A percentile compares a stretch with the other conserved stretches of the same genome.
Conservation (phyloP, 2,797 vertebrate species). For the Labroides dimidiatus region DNA sequence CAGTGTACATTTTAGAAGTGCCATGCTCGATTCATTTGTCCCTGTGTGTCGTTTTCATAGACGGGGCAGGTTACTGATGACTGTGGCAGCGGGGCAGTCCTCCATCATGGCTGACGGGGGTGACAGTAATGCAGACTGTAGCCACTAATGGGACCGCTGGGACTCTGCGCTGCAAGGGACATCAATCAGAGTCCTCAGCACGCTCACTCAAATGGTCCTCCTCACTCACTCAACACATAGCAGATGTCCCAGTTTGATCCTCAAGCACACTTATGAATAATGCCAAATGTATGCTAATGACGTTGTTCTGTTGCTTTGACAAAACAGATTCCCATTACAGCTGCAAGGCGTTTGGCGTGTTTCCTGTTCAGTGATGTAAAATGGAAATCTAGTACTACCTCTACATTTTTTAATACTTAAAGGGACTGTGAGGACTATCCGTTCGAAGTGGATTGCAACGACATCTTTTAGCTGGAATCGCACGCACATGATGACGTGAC, state of each 20-base stretch:
- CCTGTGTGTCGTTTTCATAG: constrained; percentile 45
- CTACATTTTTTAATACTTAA: not conserved
- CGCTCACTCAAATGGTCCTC: constrained; percentile 73
- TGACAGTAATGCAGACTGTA: constrained; percentile 81
- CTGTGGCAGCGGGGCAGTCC: constrained; percentile 48
- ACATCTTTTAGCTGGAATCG: too few relatives aligned
- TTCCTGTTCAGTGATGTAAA: constrained; percentile 15
- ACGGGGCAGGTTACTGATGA: constrained; percentile 68
- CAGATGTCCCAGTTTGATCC: constrained; percentile 79
- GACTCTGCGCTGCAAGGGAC: constrained; percentile 71
- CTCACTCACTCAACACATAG: constrained; percentile 77
- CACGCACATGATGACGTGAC: too few relatives aligned
- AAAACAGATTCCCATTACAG: constrained; percentile 57
- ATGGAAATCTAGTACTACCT: not conserved
- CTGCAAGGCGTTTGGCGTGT: constrained; percentile 30
- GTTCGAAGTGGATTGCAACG: too few relatives aligned
- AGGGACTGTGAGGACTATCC: too few relatives aligned
- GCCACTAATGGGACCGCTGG: constrained; percentile 83
- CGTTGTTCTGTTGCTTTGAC: constrained; percentile 61
- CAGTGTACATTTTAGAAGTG: constrained; percentile 60
- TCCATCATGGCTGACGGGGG: constrained; percentile 66
- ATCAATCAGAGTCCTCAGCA: constrained; percentile 81
- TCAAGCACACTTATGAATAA: constrained; percentile 63
- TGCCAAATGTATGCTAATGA: constrained; percentile 77
- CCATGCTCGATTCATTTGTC: constrained; percentile 68